A percentile compares a stretch with the other conserved stretches of the same genome.
Evolutionary conservation across 1,140 invertebrate genomes (phyloP).

Genomic region (Ctenoplectra terminalis): DNA sequence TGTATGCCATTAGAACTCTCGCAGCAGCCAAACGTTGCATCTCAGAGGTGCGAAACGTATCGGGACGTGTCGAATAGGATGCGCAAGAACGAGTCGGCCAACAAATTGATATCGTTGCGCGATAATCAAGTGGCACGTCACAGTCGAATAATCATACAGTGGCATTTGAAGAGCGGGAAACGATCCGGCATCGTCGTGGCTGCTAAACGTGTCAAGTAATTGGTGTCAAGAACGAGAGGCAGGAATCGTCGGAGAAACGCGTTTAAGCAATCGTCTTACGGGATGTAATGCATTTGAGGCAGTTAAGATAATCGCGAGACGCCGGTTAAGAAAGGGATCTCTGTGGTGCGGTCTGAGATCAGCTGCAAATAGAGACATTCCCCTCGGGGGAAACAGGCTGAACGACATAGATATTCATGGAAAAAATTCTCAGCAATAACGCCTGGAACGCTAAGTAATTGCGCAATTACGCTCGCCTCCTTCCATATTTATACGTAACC

Average conservation of each 20-base stretch:
- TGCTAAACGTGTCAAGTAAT: conserved; percentile 55
- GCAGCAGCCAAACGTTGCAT: too few species aligned
- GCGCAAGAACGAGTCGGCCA: neutral
- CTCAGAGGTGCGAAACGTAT: neutral
- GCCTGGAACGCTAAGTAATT: neutral
- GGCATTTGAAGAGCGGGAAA: conserved; percentile 10
- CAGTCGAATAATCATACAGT: conserved; percentile 6
- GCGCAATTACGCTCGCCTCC: conserved; percentile 8
- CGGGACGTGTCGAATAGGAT: neutral
- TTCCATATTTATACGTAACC: neutral
- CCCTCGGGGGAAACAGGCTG: neutral
- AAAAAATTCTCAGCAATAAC: neutral
- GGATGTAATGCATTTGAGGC: conserved; percentile 67
- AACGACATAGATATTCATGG: neutral
- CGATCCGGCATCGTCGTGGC: neutral
- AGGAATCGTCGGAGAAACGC: conserved; percentile 50
- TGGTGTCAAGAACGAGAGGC: conserved; percentile 54
- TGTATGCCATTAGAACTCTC: too few species aligned
- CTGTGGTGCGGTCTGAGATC: neutral
- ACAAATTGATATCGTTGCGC: conserved; percentile 26
- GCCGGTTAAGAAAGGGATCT: conserved; percentile 39
- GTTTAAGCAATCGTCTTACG: conserved; percentile 66
- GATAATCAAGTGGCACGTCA: conserved; percentile 17
- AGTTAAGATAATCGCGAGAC: conserved; percentile 64
- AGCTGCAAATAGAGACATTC: conserved; percentile 33